Conservation (phyloP, 1,140 invertebrate species). For the Stegodyphus dumicola region DNA sequence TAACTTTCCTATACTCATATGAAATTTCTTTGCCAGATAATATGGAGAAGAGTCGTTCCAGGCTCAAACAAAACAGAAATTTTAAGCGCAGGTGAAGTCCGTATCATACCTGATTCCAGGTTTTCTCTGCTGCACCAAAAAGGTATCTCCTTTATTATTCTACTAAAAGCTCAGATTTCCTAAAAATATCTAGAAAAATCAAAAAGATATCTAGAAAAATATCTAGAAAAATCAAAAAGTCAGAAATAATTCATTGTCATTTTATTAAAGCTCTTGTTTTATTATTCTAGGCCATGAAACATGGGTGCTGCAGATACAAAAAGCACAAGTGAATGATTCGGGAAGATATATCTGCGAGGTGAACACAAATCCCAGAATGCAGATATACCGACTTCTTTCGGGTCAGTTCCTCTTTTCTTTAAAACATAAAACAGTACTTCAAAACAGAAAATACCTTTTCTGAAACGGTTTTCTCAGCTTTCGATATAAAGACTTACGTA, state of each 20-base stretch:
- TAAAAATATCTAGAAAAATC: neutral
- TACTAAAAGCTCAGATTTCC: too few species aligned
- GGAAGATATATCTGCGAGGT: constrained; percentile 85
- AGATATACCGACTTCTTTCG: constrained; percentile 78
- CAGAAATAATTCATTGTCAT: neutral
- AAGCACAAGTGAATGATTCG: constrained; percentile 76
- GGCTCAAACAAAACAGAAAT: constrained; percentile 63
- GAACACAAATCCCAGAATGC: constrained; percentile 80
- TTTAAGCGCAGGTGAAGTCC: constrained; percentile 78
- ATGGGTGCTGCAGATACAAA: constrained; percentile 83
- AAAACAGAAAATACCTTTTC: too few species aligned
- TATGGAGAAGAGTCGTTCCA: constrained; percentile 48
- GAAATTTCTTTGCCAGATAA: constrained; percentile 31
- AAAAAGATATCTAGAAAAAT: neutral
- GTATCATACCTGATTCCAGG: constrained; percentile 78
- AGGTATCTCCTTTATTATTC: constrained; percentile 65
- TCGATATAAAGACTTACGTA: too few species aligned
- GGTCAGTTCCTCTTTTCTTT: neutral
- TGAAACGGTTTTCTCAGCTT: too few species aligned
- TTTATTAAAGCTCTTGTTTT: neutral
- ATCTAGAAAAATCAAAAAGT: neutral
- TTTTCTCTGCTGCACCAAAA: constrained; percentile 79
- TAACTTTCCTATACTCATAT: neutral
- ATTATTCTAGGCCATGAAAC: constrained; percentile 77
- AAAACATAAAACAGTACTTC: too few species aligned